Conservation (phyloP, 2,888 invertebrate genomes). For the Resseliella maxima region DNA sequence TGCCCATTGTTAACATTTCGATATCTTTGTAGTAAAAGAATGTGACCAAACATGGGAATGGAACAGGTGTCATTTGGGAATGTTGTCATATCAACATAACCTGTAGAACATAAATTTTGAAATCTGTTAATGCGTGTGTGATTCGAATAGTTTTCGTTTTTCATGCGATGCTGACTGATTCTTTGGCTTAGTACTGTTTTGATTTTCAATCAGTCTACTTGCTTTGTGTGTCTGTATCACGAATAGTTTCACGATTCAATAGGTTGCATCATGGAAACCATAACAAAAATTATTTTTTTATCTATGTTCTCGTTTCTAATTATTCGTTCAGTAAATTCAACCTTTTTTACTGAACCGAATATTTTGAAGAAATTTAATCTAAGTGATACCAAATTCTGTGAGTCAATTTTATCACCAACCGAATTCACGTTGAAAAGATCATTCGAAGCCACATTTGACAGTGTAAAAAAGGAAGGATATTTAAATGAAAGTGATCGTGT, state of each 20-base stretch:
- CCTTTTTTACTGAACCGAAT: neutral
- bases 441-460: neutral
- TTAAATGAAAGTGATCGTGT: neutral
- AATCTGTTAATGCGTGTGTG: neutral
- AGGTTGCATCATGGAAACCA: neutral
- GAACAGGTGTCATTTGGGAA: conserved; percentile 3
- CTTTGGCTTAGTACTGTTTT: conserved; percentile 28
- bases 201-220: conserved; percentile 19
- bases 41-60: conserved; percentile 12
- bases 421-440: conserved; percentile 1
- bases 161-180: neutral
- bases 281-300: neutral
- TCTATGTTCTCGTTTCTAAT: conserved; percentile 3
- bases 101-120: neutral
- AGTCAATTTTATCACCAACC: conserved; percentile 4
- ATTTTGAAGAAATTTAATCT: no score
- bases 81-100: neutral
- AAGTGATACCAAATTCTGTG: neutral
- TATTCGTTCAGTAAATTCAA: conserved; percentile 20
- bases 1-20: conserved; percentile 29
- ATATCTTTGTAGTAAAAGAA: conserved; percentile 21
- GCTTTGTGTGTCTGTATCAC: neutral
- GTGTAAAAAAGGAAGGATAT: neutral
- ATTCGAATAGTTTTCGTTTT: neutral
- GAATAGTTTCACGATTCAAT: neutral